Conservation (phyloP, 2,113 vertebrate genomes). For the Xyrauchen texanus region DNA sequence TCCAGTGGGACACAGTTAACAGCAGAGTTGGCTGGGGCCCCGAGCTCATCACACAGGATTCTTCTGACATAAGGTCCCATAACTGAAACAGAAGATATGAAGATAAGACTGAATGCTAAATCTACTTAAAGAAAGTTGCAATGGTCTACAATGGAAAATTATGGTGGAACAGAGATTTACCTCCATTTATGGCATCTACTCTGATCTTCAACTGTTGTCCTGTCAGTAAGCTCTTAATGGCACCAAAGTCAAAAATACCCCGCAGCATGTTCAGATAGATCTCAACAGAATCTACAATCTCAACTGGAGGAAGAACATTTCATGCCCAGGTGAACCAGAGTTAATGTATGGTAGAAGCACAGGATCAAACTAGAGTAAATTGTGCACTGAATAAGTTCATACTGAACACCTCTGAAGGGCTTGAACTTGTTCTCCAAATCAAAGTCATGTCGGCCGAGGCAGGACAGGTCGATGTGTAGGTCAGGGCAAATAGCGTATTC, state of each 20-base stretch:
- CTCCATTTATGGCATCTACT: conserved; percentile 97
- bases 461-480: conserved; percentile 90
- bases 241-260: conserved; percentile 90
- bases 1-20: conserved; percentile 94
- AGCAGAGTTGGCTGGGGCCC: conserved; percentile 95
- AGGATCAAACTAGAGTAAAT: too few relatives aligned
- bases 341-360: too few relatives aligned
- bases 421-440: conserved; percentile 99
- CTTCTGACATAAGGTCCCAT: conserved; percentile 97
- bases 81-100: conserved; percentile 70
- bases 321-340: too few relatives aligned
- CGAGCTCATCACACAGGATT: conserved; percentile 94
- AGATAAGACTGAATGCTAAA: too few relatives aligned
- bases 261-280: conserved; percentile 93
- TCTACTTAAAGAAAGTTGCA: too few relatives aligned
- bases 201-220: conserved; percentile 93
- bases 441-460: conserved; percentile 95
- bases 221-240: conserved; percentile 90
- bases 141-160: too few relatives aligned
- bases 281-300: conserved; percentile 96
- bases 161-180: conserved; percentile 60
- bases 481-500: conserved; percentile 96
- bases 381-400: too few relatives aligned
- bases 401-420: conserved; percentile 89
- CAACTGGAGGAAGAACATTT: conserved; percentile 76